Conservation (phyloP, 1,140 invertebrate species). For the Drosophila asahinai region DNA sequence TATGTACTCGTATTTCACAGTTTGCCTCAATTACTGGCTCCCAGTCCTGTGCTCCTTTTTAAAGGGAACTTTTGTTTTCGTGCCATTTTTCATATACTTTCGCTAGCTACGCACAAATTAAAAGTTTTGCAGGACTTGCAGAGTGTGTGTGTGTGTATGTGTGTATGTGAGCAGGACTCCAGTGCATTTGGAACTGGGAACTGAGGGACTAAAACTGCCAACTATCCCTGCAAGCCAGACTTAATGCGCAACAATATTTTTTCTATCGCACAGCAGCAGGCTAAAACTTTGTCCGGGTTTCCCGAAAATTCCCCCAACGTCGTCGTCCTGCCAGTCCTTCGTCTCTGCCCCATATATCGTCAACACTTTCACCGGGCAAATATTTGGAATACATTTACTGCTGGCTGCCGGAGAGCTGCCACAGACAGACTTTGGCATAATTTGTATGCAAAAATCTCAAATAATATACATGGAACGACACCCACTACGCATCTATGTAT, state of each 20-base stretch:
- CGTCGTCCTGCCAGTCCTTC: too few species aligned
- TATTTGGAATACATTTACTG: conserved; percentile 70
- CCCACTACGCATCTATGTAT: conserved; percentile 20
- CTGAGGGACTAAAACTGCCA: conserved; percentile 36
- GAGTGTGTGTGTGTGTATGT: too few species aligned
- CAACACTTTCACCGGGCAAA: conserved; percentile 73
- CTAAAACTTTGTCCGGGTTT: conserved; percentile 28
- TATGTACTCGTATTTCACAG: conserved; percentile 54
- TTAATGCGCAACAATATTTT: conserved; percentile 50
- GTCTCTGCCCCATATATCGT: conserved; percentile 26
- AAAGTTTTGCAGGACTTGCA: conserved; percentile 39
- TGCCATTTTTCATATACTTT: conserved; percentile 67
- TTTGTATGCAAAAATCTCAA: conserved; percentile 74
- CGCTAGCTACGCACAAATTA: conserved; percentile 59
- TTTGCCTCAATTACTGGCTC: conserved; percentile 51
- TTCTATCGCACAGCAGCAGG: conserved; percentile 40
- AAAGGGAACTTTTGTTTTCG: conserved; percentile 54
- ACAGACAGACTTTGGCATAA: conserved; percentile 61
- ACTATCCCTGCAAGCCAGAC: conserved; percentile 48
- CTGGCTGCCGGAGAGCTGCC: conserved; percentile 18
- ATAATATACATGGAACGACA: conserved; percentile 56
- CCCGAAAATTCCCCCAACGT: background rate
- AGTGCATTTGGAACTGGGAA: conserved; percentile 24
- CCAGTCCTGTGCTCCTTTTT: conserved; percentile 27
- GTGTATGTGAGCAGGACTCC: background rate